Base-by-base conservation (phyloP, 1,140 invertebrate genomes). In the Drosophila ficusphila region DNA sequence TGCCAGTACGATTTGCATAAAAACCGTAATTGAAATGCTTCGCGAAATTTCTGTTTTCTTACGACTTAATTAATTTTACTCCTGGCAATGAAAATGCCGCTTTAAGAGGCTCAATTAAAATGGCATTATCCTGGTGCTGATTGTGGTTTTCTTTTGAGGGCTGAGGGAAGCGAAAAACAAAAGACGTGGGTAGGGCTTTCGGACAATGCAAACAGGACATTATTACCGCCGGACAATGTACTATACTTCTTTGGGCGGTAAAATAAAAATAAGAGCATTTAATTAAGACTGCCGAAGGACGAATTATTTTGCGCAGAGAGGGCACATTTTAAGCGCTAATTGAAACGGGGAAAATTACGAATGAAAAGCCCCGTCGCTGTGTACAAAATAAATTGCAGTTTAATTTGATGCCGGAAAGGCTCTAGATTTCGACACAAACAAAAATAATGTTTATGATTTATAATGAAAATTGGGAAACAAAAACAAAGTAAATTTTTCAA, bases 91-190 rank as follows among this genome's bases (percentile, higher is more conserved):
- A 39, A 25, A 64, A 76, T 52, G 53, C 34, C 60, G 47, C 72
- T 67, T 49, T 79, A 82, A 70, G 60, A 54, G 49, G 44, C 54
- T 49, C 81, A 83, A 83, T 83, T 83, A 83, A 83, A 79, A 62
- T 33, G 49, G 71, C 52, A 74, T 81, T 81, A 73, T 73, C 69
- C 57, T 73, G 53, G 21, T 57, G 67, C 33, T 51, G 65, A 42
- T 67, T 46, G 49, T 69, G 41, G 64, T 48, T 41, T 33, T 14
- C 5, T 19, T 8, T n/a, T n/a, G 4, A 23, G 16, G 23, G 36
- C 4, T 4, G 1, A 0, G 0, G 23, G 9, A 3, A 11, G 23
- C 18, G 3, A 9, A n/a, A 21, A 33, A 42, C 36, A 49, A 71
- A 58, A 12, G 31, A 25, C 19, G 52, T 12, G 1, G 25, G 25